Evolutionary conservation across 2,113 vertebrate species (phyloP), one percentile per base, ranked within the genome.

Genomic region (Onychostoma macrolepis): DNA sequence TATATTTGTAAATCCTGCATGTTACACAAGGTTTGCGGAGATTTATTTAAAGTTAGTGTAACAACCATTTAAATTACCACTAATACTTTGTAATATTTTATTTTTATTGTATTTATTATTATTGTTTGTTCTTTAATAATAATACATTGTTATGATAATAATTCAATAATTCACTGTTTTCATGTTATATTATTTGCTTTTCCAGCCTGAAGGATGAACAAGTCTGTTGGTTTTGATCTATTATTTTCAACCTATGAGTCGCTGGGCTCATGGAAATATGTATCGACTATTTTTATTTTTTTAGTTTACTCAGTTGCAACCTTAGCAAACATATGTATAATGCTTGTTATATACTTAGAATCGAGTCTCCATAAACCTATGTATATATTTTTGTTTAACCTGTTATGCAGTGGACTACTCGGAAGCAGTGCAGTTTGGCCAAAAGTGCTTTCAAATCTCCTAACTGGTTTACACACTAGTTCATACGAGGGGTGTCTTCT

Each of bases 321-420:
- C 33, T 87, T 88, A 69, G 43, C 85, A 8, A 93, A 92, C 77
- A 33, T 90, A 38, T 33, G 79, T 19, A 80, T 92, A 10, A 87
- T 90, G 43, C 19, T 87, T 56, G 81, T 93, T 1, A 91, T 93
- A 48, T 88, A 90, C n/a, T 6, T 85, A 65, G 92, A 93, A n/a
- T 82, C 87, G 56, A 90, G 74, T 30, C 86, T 93, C 5, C 90
- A 91, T 80, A 92, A 91, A 71, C 92, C 92, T 13, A 91, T 92
- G 91, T 92, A 92, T 43, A 87, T 89, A 67, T 91, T 92, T 87
- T 58, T 93, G 71, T 89, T 93, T 12, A 89, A 92, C 81, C 36
- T 93, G 77, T 85, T 89, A 84, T 19, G 90, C 28, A 90, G 89
- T 79, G 91, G 90, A 86, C 6, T 92, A 56, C 78, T 91, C 45